Evolutionary conservation across 2,797 vertebrate species (phyloP), one percentile per base, ranked within the genome.

Genomic region (Selene dorsalis): DNA sequence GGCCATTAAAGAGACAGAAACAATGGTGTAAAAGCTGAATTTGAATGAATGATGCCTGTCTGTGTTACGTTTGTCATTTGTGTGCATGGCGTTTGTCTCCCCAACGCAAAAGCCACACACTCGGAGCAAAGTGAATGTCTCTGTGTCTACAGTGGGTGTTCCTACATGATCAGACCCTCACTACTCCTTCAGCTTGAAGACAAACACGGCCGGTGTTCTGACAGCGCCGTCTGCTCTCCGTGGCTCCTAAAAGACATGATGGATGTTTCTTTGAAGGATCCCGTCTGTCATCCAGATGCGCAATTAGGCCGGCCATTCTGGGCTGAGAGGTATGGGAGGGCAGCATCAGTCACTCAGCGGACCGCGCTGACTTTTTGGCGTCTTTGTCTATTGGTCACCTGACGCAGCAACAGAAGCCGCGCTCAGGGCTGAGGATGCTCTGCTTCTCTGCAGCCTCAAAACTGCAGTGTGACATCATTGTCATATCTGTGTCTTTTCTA

Each of bases 211-310:
- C 30, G 2, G 61, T 11, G 62, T 78, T 67, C 55, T 41, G 80
- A 73, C 68, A 32, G 68, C 5, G 62, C 82, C 63, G 72, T 79
- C 79, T 81, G 83, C 76, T 71, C 79, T 68, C 63, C 0, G 53
- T 8, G 62, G 75, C 76, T 87, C 71, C 75, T 70, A 64, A 77
- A 80, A 52, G 73, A 87, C 88, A 65, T 87, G 88, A 90, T 89
- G 76, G 84, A 91, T 86, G 79, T 60, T 20, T 73, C 64, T 78
- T 62, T 80, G 75, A 83, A 69, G 77, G 75, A 66, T 83, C 79
- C 85, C 79, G 76, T 86, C 87, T 87, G 90, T 88, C 87, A 84
- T 87, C 89, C 83, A 84, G 90, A 91, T 55, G 83, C 70, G 77
- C 84, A 90, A 89, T 93, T 90, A 92, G 81, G 69, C 83, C 76